Evolutionary conservation across 2,888 invertebrate genomes (phyloP).

Genomic region (Erannis defoliaria): DNA sequence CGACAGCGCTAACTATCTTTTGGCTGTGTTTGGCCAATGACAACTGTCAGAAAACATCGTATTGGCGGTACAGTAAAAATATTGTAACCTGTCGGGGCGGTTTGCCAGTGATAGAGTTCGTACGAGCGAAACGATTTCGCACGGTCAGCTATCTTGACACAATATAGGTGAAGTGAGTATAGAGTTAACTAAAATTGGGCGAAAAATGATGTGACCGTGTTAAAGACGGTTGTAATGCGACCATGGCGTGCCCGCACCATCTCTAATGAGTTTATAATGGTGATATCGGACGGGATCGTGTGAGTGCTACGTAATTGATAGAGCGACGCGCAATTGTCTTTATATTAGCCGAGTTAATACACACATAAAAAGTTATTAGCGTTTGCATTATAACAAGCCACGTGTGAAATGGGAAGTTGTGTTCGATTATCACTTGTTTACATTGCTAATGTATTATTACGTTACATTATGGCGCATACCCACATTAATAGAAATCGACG

Average conservation of each 20-base stretch:
- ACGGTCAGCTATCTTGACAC: constrained; percentile 54
- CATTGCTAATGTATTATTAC: constrained; percentile 28
- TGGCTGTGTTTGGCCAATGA: no score
- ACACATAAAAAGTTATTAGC: constrained; percentile 54
- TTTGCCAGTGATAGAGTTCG: constrained; percentile 14
- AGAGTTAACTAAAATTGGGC: constrained; percentile 78
- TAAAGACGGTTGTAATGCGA: constrained; percentile 77
- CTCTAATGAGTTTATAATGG: constrained; percentile 84
- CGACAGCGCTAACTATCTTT: no score
- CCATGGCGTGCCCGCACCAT: constrained; percentile 78
- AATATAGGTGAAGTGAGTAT: constrained; percentile 44
- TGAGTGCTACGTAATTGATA: constrained; percentile 83
- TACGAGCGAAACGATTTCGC: constrained; percentile 57
- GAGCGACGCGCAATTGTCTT: constrained; percentile 70
- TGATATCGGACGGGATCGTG: constrained; percentile 72
- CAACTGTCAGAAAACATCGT: no score
- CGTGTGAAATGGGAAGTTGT: constrained; percentile 48
- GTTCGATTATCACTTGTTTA: constrained; percentile 28
- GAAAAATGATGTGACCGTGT: constrained; percentile 83
- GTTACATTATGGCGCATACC: constrained; percentile 23
- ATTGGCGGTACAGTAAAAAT: constrained; percentile 58
- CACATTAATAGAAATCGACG: constrained; percentile 20
- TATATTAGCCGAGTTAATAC: constrained; percentile 71
- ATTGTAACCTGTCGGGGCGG: constrained; percentile 48
- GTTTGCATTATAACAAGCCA: constrained; percentile 45